These are phyloP conservation scores for Euthynnus affinis DNA, from an alignment of 2,797 vertebrate species.

Conservation along the genomic window DNA sequence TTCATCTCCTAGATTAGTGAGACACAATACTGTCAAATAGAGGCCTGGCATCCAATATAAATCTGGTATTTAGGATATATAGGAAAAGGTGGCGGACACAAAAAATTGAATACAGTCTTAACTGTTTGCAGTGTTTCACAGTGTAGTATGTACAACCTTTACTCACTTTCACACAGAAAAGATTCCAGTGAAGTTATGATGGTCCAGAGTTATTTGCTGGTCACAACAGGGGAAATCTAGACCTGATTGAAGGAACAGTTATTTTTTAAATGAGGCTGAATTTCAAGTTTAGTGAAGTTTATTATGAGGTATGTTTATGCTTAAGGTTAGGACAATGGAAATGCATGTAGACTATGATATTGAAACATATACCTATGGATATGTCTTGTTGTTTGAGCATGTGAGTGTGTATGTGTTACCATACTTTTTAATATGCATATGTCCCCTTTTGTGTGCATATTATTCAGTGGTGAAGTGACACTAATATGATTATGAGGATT, in stretches of 20 bases:
- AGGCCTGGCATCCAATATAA: too few relatives aligned
- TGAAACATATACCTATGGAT: background rate
- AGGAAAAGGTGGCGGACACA: too few relatives aligned
- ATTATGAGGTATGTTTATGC: background rate
- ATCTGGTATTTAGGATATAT: too few relatives aligned
- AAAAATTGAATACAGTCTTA: too few relatives aligned
- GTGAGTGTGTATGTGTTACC: background rate
- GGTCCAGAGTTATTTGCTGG: background rate
- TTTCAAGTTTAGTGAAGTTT: background rate
- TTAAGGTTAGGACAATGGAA: background rate
- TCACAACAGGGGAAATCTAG: background rate
- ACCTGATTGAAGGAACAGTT: background rate
- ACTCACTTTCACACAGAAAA: background rate
- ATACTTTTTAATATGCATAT: background rate
- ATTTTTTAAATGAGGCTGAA: too few relatives aligned
- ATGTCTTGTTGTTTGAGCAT: background rate
- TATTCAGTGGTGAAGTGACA: background rate
- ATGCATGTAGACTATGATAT: background rate
- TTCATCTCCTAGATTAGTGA: too few relatives aligned
- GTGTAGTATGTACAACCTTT: background rate
- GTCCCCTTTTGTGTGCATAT: background rate
- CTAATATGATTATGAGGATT: background rate
- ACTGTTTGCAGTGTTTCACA: too few relatives aligned
- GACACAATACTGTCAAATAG: too few relatives aligned
- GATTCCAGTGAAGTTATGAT: background rate